A percentile compares a stretch with the other conserved stretches of the same genome.
These are phyloP conservation scores for Drosophila koepferae DNA, from an alignment of 2,888 invertebrate genomes.

Conservation along the genomic window DNA sequence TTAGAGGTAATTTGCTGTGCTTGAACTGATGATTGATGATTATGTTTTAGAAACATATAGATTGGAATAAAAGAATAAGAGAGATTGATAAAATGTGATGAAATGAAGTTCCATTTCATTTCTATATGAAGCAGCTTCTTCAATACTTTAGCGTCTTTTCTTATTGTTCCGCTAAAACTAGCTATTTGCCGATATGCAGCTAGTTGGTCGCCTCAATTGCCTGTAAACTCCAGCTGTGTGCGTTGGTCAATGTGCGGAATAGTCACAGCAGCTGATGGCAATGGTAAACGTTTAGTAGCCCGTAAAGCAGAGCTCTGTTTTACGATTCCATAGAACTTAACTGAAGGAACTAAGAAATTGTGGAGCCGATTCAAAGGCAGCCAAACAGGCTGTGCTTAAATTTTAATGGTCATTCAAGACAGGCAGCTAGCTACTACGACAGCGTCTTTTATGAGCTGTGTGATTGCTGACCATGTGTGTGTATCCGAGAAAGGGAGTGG, in stretches of 20 bases:
- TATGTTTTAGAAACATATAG: neutral
- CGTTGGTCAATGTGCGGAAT: slow-evolving; percentile 37
- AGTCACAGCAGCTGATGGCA: slow-evolving; percentile 53
- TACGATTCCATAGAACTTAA: slow-evolving; percentile 36
- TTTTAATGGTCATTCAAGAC: slow-evolving; percentile 75
- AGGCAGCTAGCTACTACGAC: slow-evolving; percentile 43
- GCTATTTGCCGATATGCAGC: neutral
- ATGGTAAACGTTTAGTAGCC: slow-evolving; percentile 60
- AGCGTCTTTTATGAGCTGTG: slow-evolving; percentile 77
- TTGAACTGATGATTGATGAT: neutral
- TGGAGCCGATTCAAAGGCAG: slow-evolving; percentile 25
- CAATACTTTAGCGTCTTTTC: neutral
- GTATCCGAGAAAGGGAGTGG: neutral
- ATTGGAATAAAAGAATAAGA: neutral
- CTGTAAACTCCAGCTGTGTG: slow-evolving; percentile 4
- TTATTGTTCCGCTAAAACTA: neutral
- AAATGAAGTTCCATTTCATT: neutral
- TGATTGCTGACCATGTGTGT: slow-evolving; percentile 59
- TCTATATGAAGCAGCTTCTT: neutral
- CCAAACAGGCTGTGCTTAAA: slow-evolving; percentile 68
- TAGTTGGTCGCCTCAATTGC: neutral
- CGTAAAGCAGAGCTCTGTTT: slow-evolving; percentile 54
- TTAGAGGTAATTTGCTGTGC: neutral
- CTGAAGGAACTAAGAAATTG: slow-evolving; percentile 6
- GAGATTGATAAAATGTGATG: neutral